Conservation (phyloP, 2,797 vertebrate genomes). For the Meda fulgida region DNA sequence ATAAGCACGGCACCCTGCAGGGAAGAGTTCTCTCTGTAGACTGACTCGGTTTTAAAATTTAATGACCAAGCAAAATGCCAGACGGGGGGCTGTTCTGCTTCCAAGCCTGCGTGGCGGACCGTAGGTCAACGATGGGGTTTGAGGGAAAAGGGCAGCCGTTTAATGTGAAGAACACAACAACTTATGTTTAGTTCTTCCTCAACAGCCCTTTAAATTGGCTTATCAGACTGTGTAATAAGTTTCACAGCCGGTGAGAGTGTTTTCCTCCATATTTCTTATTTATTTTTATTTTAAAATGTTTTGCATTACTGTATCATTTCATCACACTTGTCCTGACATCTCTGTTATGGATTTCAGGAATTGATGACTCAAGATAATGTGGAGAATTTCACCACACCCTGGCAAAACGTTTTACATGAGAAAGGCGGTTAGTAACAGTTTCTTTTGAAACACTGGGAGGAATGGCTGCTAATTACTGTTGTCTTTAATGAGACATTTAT, state of each 20-base stretch:
- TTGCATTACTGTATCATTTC: not conserved
- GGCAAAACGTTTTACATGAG: conserved; percentile 50
- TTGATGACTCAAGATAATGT: conserved; percentile 65
- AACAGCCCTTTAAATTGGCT: conserved; percentile 41
- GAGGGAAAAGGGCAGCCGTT: conserved; percentile 54
- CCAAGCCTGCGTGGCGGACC: conserved; percentile 49
- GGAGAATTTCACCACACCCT: conserved; percentile 71
- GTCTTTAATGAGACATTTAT: conserved; percentile 31
- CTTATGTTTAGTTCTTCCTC: conserved; percentile 58
- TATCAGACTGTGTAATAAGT: conserved; percentile 53
- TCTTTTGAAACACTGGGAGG: conserved; percentile 60
- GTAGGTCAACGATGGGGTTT: conserved; percentile 66
- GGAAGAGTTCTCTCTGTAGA: conserved; percentile 60
- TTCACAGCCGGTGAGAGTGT: conserved; percentile 47
- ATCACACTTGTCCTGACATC: conserved; percentile 66
- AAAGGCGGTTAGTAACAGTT: conserved; percentile 34
- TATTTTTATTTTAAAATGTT: not conserved
- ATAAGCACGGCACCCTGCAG: conserved; percentile 62
- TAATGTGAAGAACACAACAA: conserved; percentile 59
- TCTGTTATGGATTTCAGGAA: conserved; percentile 51
- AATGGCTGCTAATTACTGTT: conserved; percentile 63
- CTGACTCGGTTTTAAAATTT: conserved; percentile 74
- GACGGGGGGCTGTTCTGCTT: conserved; percentile 66
- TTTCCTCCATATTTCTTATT: not conserved
- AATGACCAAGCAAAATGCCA: conserved; percentile 74